These are phyloP conservation scores for Hyposmocoma kahamanoa DNA, from an alignment of 1,140 invertebrate genomes.

Conservation along the genomic window DNA sequence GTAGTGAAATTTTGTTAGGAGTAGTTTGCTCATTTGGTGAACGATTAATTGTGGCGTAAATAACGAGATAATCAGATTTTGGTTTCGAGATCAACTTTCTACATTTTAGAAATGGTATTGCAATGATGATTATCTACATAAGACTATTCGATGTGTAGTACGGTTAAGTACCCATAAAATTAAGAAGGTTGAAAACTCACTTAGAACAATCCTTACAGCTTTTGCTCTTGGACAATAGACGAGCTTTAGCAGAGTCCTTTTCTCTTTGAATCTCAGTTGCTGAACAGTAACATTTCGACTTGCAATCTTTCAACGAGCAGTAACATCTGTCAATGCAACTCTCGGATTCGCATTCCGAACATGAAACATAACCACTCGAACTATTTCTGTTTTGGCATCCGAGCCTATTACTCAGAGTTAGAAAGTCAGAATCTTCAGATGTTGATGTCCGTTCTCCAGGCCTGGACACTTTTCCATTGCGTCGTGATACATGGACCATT, in stretches of 20 bases:
- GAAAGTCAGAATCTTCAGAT: constrained; percentile 81
- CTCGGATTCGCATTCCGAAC: constrained; percentile 90
- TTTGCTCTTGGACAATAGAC: constrained; percentile 42
- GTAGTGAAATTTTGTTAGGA: constrained; percentile 34
- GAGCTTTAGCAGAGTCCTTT: constrained; percentile 38
- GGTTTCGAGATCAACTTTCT: no score
- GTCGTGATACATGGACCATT: constrained; percentile 49
- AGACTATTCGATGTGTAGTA: no score
- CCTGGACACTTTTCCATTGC: constrained; percentile 52
- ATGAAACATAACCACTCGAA: constrained; percentile 86
- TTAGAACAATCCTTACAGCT: constrained; percentile 60
- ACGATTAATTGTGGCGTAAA: no score
- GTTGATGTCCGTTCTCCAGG: constrained; percentile 71
- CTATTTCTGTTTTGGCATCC: constrained; percentile 79
- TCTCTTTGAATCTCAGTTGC: constrained; percentile 30
- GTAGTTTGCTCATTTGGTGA: not conserved
- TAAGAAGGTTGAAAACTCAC: no score
- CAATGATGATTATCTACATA: no score
- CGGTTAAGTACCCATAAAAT: no score
- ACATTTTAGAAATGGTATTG: no score
- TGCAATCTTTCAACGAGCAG: constrained; percentile 74
- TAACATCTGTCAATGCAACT: constrained; percentile 85
- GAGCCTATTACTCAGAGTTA: constrained; percentile 69
- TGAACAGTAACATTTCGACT: constrained; percentile 52
- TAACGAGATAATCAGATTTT: no score